Evolutionary conservation across 1,140 invertebrate genomes (phyloP), one percentile per base, ranked within the genome.

Genomic region (Lasaia peninsularis): DNA sequence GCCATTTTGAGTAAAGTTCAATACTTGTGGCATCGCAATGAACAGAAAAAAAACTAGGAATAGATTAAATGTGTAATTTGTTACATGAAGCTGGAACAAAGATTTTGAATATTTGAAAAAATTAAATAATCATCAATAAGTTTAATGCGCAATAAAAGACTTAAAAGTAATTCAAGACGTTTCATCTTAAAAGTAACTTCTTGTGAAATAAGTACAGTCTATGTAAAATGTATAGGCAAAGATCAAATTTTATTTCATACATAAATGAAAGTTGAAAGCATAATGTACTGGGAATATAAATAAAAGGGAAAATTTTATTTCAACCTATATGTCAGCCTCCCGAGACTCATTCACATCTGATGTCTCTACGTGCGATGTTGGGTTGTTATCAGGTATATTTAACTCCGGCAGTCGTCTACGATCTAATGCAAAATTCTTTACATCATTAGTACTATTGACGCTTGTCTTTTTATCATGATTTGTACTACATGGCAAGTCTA

Each of bases 311-410:
- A 75, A 16, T 11, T 20, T 20, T 18, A 44, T 4, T 37, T 44
- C 80, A 65, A 73, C 67, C 62, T 84, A 80, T 1, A 76, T 73
- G 20, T 69, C 73, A 35, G 73, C 72, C 64, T 72, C 74, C 8
- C 72, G 71, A 53, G 77, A 71, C 34, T 69, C 32, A 58, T 63
- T 75, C n/a, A 55, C 55, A 14, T 61, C 48, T 28, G 60, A 55
- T 24, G 53, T 49, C 28, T 35, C 54, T 44, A 58, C 53, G 28
- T 37, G 50, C 0, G 58, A 44, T 11, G 61, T 54, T 32, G 73
- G 67, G n/a, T 73, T 72, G 14, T 73, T 65, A 21, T 69, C 64
- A 10, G 64, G 62, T 16, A 53, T 5, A 2, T 49, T 65, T 28
- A 56, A 44, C 6, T 58, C 64, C 11, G 58, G 60, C 4, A 62